These are phyloP conservation scores for Patella caerulea DNA, from an alignment of 2,888 invertebrate species.

Conservation along the genomic window DNA sequence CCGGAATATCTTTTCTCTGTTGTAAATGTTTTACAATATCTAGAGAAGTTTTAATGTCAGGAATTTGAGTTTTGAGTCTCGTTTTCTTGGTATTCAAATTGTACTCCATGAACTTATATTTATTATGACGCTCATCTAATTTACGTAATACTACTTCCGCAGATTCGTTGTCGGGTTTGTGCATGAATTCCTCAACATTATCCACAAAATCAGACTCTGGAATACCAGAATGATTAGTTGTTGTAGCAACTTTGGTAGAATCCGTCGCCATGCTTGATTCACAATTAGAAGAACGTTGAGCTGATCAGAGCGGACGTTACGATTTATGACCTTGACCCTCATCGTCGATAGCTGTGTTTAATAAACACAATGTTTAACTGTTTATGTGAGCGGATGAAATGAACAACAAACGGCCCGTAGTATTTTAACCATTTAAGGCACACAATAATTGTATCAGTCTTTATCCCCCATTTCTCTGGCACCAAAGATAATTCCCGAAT, in stretches of 20 bases:
- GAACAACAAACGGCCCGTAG: too few relatives aligned
- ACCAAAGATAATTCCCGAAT: too few relatives aligned
- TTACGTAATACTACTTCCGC: slow-evolving; percentile 88
- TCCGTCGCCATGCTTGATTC: slow-evolving; percentile 48
- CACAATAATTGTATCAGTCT: too few relatives aligned
- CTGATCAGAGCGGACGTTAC: too few relatives aligned
- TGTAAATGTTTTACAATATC: slow-evolving; percentile 92
- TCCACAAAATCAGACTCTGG: slow-evolving; percentile 75
- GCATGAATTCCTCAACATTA: slow-evolving; percentile 96
- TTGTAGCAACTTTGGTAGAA: slow-evolving; percentile 34
- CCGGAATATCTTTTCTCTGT: slow-evolving; percentile 79
- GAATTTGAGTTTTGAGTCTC: slow-evolving; percentile 78
- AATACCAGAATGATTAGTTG: slow-evolving; percentile 52
- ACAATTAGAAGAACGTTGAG: too few relatives aligned
- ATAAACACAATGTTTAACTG: too few relatives aligned
- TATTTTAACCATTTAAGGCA: too few relatives aligned
- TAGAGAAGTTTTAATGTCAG: slow-evolving; percentile 91
- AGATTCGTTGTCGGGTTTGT: slow-evolving; percentile 84
- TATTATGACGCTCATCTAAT: slow-evolving; percentile 93
- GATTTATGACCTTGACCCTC: too few relatives aligned
- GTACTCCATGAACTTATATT: slow-evolving; percentile 97
- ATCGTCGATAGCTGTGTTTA: too few relatives aligned
- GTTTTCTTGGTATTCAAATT: slow-evolving; percentile 89
- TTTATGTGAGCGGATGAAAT: too few relatives aligned
- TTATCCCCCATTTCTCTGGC: too few relatives aligned